Conservation (phyloP, 1,140 invertebrate species). For the Acromyrmex heyeri region DNA sequence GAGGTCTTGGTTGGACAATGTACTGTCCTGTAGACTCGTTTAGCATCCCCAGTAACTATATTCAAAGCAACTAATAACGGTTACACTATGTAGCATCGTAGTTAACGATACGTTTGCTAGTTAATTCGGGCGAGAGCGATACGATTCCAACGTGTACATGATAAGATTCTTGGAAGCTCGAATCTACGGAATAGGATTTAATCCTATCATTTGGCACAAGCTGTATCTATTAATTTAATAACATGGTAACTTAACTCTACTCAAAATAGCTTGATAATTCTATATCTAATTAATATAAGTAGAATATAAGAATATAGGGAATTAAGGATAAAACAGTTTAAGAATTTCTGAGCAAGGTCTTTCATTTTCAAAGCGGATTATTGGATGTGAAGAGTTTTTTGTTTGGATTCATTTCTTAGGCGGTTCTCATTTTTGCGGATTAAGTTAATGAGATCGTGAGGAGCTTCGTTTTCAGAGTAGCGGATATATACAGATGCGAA, state of each 20-base stretch:
- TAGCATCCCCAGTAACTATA: conserved; percentile 34
- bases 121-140: conserved; percentile 19
- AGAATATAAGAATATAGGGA: background rate
- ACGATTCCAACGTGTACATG: background rate
- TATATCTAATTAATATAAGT: background rate
- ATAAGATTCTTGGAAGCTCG: background rate
- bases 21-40: conserved; percentile 32
- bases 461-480: background rate
- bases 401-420: conserved; percentile 18
- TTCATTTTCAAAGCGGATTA: conserved; percentile 9
- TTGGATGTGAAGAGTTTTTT: conserved; percentile 13
- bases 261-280: background rate
- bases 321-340: background rate
- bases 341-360: conserved; percentile 1
- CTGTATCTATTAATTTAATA: conserved; percentile 13
- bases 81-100: conserved; percentile 8
- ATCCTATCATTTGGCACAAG: background rate
- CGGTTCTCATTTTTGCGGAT: conserved; percentile 15
- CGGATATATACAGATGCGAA: background rate
- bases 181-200: background rate
- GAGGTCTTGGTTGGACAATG: conserved; percentile 3
- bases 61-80: conserved; percentile 46
- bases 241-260: background rate
- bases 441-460: background rate
- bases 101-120: conserved; percentile 36